A percentile compares a stretch with the other conserved stretches of the same genome.
Evolutionary conservation across 2,797 vertebrate species (phyloP).

Genomic region (Ptychobarbus kaznakovi): DNA sequence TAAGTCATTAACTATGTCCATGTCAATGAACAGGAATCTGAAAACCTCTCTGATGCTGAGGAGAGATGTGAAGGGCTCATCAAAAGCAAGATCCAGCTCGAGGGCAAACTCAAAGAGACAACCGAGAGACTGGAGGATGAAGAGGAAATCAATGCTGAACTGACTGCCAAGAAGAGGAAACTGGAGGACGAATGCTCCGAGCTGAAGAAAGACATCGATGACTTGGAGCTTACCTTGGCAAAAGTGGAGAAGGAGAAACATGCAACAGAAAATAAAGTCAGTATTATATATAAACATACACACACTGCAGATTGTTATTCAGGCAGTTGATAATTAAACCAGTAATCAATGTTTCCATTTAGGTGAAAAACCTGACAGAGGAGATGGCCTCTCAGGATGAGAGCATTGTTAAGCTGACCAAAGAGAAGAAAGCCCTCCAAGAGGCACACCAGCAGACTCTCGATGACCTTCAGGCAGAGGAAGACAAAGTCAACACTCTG

Average conservation of each 20-base stretch:
- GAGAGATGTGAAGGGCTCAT: conserved; percentile 5
- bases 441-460: conserved; percentile 18
- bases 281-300: too few species aligned
- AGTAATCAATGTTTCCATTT: conserved; percentile 27
- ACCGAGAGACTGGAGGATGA: conserved; percentile 73
- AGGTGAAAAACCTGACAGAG: conserved; percentile 56
- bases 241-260: too few species aligned
- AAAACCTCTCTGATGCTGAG: neutral
- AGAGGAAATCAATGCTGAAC: conserved; percentile 77
- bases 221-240: too few species aligned
- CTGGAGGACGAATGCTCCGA: too few species aligned
- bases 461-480: conserved; percentile 54
- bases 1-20: too few species aligned
- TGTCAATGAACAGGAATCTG: neutral
- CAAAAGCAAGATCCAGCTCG: conserved; percentile 17
- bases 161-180: too few species aligned
- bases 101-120: conserved; percentile 78
- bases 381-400: too few species aligned
- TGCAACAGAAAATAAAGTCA: too few species aligned
- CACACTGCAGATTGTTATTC: neutral
- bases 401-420: conserved; percentile 17
- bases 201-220: too few species aligned
- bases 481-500: too few species aligned
- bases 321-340: conserved; percentile 65
- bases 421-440: too few species aligned